Evolutionary conservation across 2,113 vertebrate genomes (phyloP).

Genomic region (Centropristis striata): DNA sequence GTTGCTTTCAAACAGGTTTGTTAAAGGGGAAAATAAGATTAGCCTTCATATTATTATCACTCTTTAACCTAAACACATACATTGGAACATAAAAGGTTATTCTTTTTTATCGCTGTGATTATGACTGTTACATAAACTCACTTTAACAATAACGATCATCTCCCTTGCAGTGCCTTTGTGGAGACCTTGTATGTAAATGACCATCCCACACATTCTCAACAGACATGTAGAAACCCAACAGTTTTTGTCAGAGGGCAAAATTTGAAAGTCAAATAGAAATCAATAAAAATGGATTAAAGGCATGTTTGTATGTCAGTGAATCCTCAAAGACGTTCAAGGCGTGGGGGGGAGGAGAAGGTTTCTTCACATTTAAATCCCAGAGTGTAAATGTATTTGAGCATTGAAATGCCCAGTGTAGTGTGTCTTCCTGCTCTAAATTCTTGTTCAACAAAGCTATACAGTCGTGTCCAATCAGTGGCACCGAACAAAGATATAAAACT

Average conservation of each 20-base stretch:
- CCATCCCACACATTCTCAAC: constrained; percentile 61
- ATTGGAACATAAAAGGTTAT: neutral
- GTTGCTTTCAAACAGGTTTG: constrained; percentile 9
- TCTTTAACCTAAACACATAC: constrained; percentile 7
- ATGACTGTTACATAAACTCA: constrained; percentile 39
- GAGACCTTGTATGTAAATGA: constrained; percentile 53
- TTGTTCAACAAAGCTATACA: neutral
- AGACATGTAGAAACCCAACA: constrained; percentile 50
- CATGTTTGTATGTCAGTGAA: constrained; percentile 71
- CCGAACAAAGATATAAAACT: neutral
- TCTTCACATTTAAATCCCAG: neutral
- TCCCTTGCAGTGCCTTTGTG: constrained; percentile 14
- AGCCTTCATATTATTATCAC: neutral
- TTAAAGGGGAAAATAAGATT: neutral
- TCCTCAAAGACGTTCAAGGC: constrained; percentile 49
- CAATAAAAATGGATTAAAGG: constrained; percentile 75
- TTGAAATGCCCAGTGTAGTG: neutral
- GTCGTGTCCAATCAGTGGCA: neutral
- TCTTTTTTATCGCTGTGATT: constrained; percentile 9
- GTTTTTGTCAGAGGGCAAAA: constrained; percentile 78
- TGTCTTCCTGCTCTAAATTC: neutral
- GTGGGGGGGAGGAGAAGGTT: constrained; percentile 16
- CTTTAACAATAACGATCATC: constrained; percentile 35
- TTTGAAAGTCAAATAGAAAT: constrained; percentile 85
- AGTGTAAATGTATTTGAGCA: neutral